Evolutionary conservation across 2,888 invertebrate species (phyloP), one percentile per base, ranked within the genome.

Genomic region (Drosophila mimetica): DNA sequence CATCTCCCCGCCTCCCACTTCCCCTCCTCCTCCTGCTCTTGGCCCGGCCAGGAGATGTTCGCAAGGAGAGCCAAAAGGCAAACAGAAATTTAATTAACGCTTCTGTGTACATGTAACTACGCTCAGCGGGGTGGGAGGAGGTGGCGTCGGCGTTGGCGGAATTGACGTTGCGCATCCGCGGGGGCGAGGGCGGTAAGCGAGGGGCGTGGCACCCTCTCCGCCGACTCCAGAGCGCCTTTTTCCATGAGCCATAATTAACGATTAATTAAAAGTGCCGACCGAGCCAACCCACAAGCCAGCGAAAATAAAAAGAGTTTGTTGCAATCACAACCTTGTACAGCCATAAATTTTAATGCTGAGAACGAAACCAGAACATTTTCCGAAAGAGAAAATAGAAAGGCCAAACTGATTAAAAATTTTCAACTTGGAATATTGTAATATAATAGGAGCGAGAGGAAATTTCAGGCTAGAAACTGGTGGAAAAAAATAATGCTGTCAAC

Each of bases 41-140:
- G 47, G 50, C 47, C 70, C 7, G 34, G 25, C 25, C 61, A 36
- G 39, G 48, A 70, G 69, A 64, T 64, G 65, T 42, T 44, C 34
- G 65, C 64, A 20, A 66, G 69, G 69, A 59, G 42, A 42, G 64
- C 55, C 64, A 51, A 63, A 71, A 74, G 69, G 66, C 73, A 71
- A 75, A 76, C 76, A 85, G 79, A 84, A 84, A 84, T 84, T 84
- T 87, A 84, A 84, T 84, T 84, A 84, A 84, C 84, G 84, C 84
- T 87, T 87, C 86, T 84, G 86, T 79, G 86, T 82, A 71, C 83
- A 84, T 84, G 88, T 79, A 72, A 74, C 86, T 76, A 74, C 74
- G 84, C 82, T 42, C 82, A 82, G 82, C 84, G 53, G 81, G 53
- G 50, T 60, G 74, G 83, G 22, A 34, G 37, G 53, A 22, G 72